These are phyloP conservation scores for Apis laboriosa DNA, from an alignment of 1,140 invertebrate genomes.

Conservation along the genomic window DNA sequence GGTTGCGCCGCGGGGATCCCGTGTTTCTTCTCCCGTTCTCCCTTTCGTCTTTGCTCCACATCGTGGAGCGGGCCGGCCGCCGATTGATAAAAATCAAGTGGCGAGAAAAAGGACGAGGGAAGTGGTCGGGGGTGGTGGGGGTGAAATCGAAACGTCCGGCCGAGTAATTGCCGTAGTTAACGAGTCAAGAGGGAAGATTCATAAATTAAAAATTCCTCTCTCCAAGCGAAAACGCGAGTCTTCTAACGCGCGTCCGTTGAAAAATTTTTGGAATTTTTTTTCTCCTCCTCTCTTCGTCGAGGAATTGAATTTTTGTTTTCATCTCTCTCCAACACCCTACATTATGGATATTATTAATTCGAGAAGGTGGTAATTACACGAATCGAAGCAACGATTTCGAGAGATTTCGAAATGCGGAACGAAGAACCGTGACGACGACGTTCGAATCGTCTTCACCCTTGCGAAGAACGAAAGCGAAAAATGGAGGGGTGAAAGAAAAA, in stretches of 20 bases:
- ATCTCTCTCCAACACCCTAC: too few relatives aligned
- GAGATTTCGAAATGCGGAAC: not conserved
- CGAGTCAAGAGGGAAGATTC: not conserved
- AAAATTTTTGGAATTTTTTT: not conserved
- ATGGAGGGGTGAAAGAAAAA: not conserved
- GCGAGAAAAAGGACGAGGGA: too few relatives aligned
- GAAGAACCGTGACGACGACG: slow-evolving; percentile 54
- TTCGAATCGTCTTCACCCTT: slow-evolving; percentile 52
- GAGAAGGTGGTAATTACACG: not conserved
- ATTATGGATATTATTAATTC: too few relatives aligned
- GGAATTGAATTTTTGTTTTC: too few relatives aligned
- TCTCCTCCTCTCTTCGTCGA: too few relatives aligned
- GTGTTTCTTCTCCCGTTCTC: slow-evolving; percentile 65
- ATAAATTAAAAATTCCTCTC: not conserved
- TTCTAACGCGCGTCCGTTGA: not conserved
- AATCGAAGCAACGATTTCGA: not conserved
- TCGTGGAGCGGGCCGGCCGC: slow-evolving; percentile 36
- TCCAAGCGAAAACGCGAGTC: not conserved
- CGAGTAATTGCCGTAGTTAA: slow-evolving; percentile 30
- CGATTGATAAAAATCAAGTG: slow-evolving; percentile 60
- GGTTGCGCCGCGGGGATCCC: slow-evolving; percentile 62
- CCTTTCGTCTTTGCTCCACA: slow-evolving; percentile 67
- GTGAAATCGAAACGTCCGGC: slow-evolving; percentile 30
- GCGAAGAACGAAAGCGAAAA: slow-evolving; percentile 28
- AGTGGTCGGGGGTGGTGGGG: not conserved